Evolutionary conservation across 1,140 invertebrate species (phyloP).

Genomic region (Trichogramma pretiosum): DNA sequence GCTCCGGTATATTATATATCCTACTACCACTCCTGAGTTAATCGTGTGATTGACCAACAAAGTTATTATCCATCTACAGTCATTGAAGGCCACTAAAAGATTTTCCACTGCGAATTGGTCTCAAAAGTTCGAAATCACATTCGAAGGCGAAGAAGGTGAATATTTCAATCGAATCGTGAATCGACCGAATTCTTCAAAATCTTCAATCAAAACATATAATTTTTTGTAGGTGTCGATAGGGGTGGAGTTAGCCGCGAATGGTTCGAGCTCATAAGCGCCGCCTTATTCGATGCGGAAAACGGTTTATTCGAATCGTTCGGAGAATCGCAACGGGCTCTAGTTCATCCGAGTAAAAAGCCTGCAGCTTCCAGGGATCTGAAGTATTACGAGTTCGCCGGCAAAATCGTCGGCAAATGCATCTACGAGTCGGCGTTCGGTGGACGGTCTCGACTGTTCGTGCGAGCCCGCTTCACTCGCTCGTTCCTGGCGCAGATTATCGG

Average conservation of each 20-base stretch:
- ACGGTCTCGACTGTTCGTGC: constrained; percentile 77
- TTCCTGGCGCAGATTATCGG: constrained; percentile 92
- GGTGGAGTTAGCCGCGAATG: constrained; percentile 86
- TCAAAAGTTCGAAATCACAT: constrained; percentile 84
- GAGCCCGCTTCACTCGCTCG: constrained; percentile 83
- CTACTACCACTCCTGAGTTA: neutral
- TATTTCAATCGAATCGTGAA: too few species aligned
- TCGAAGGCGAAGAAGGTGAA: constrained; percentile 81
- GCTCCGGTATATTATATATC: too few species aligned
- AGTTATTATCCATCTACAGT: constrained; percentile 43
- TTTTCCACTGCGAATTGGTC: constrained; percentile 82
- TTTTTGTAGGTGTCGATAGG: constrained; percentile 73
- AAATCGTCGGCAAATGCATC: constrained; percentile 87
- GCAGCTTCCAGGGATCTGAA: constrained; percentile 70
- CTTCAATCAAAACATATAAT: neutral
- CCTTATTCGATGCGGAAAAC: constrained; percentile 76
- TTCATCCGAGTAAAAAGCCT: constrained; percentile 79
- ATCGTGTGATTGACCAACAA: neutral
- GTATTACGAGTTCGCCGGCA: constrained; percentile 88
- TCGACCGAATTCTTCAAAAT: too few species aligned
- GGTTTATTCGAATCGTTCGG: constrained; percentile 78
- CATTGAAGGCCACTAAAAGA: constrained; percentile 74
- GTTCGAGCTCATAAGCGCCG: constrained; percentile 82
- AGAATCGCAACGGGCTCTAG: constrained; percentile 73
- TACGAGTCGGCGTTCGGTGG: constrained; percentile 86